Base-by-base conservation (phyloP, 2,113 vertebrate genomes). In the Nannospalax galili region DNA sequence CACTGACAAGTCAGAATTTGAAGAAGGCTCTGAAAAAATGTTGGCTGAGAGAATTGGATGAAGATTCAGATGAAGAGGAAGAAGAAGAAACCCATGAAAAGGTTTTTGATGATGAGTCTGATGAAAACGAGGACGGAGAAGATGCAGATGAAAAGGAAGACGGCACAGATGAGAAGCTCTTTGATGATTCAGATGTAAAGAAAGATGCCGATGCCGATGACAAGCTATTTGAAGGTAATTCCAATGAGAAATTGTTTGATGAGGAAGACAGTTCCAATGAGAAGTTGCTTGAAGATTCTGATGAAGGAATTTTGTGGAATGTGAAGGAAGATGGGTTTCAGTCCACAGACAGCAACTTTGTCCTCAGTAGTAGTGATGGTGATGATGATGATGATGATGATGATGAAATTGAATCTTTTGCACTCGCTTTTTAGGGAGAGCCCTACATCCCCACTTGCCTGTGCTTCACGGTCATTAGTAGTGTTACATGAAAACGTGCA, bases 331-430 rank as follows among this genome's bases (percentile, higher is more conserved):
- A 96, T 32, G 98, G 97, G 69, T 95, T 98, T 74, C 97, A 95
- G 14, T 99, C 99, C 65, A 99, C 99, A 92, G 99, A 99, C 97
- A 99, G 99, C 99, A 99, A 99, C 97, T 96, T 99, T 88, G 99
- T 98, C 75, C 98, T 99, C 96, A 99, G 99, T 40, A 99, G 99
- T 79, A 98, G 98, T 1, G 97, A 73, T 15, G 99, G 99, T 48
- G 98, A 98, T 7, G 98, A 52, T 52, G 48, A 52, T 52, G 48
- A 52, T 52, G 48, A 52, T 52, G 48, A 52, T 52, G 48, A 52
- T 52, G 48, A 52, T 52, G 95, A 60, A 40, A 72, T 96, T 70
- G 96, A 96, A 95, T 94, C 65, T 91, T 92, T 97, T 74, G 45
- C 14, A 56, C 90, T 73, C 97, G 95, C 89, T 88, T 88, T 97